Evolutionary conservation across 1,140 invertebrate genomes (phyloP), one percentile per base, ranked within the genome.

Genomic region (Drosophila persimilis): DNA sequence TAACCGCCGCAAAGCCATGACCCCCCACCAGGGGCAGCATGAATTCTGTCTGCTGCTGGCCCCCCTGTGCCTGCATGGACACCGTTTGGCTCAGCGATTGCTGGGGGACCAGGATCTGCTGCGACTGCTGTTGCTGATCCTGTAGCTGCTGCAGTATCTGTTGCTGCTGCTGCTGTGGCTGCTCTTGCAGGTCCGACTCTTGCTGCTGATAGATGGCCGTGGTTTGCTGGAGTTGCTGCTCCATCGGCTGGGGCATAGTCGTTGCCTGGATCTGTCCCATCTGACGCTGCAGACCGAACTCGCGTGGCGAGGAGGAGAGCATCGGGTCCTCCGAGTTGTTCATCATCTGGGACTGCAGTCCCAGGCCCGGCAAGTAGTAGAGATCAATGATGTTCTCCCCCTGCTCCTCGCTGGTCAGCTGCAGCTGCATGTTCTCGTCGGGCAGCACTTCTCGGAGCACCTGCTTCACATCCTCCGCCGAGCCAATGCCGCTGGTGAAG

Each of bases 401-500:
- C 51, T 88, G 85, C 31, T 84, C 67, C 69, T 90, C 89, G 48
- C 69, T 86, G 39, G 41, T 74, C n/a, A 88, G 15, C 48, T 84
- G 84, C 35, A 88, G 20, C 41, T 89, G 86, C 26, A 91, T 88
- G 41, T 93, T 95, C 91, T 96, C 95, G 66, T 95, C 95, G 3
- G 96, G 95, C 15, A 97, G 90, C 0, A 97, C 95, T 90, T 96
- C 96, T 81, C 95, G 95, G 24, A 97, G 90, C 1, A 96, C 95
- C 90, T 96, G 95, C 90, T 96, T 96, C 0, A 97, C 95, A 69
- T 96, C 96, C 72, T 96, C 96, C 15, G 95, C 95, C 52, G 95
- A 96, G 1, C 95, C 96, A 93, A 96, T 96, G 17, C 95, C 95
- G n/a, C 95, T 95, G n/a, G 95, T 96, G 89, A 96, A 97, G 90